Base-by-base conservation (phyloP, 2,797 vertebrate species). In the Sparidentex hasta region DNA sequence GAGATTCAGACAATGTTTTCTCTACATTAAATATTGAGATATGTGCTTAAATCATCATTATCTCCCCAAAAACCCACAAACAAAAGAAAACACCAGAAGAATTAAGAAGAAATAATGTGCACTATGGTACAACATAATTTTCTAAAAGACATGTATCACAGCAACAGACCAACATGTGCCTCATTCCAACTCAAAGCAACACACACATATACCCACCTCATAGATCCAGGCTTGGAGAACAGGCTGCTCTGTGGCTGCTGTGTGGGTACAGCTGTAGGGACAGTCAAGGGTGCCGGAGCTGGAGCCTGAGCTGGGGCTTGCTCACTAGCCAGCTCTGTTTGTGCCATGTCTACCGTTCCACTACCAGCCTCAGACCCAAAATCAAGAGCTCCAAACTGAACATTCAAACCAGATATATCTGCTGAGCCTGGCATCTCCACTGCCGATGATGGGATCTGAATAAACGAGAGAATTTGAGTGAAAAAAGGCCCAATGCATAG, bases 371-470 rank as follows among this genome's bases (percentile, higher is more conserved):
- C 98, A 58, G 97, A 96, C 65, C 97, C 97, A 93, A 99, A 99
- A 92, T 99, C 98, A 54, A 99, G 93, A 61, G 98, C 98, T 46
- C 98, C 98, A 90, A 99, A 99, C 90, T 99, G 98, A 86, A 99
- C 96, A 77, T 99, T 98, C 82, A 99, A 94, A 29, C 96, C 98
- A 29, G 95, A 95, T 71, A 99, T 82, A 38, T 99, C 98, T 17
- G 97, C 91, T 46, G 97, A 97, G 56, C 98, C 98, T 1, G 98
- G 98, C 98, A 99, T 99, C 91, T 99, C 98, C 83, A 99, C 98
- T 48, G 98, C 98, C 23, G 97, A 98, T 0, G 96, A 96, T 5
- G 98, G 98, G 88, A 98, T 98, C 98, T 99, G 92, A 71, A 69
- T 52, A 47, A 23, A 87, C 13, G 11, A 21, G 1, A 2, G 0